Evolutionary conservation across 2,888 invertebrate genomes (phyloP), one percentile per base, ranked within the genome.

Genomic region (Polydrusus cervinus): DNA sequence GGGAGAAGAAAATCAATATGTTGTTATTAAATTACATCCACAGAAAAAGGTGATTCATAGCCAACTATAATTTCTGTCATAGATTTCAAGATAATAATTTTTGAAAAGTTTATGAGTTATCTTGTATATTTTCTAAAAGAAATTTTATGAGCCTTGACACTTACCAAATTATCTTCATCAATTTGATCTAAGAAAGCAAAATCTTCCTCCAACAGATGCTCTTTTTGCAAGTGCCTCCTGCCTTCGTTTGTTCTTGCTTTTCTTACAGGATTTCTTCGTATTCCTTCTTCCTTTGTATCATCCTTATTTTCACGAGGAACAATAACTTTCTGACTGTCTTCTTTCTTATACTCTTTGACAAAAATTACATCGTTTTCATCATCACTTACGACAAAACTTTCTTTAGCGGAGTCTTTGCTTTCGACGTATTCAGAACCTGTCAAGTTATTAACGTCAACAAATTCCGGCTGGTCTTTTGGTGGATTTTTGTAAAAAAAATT

Each of bases 231-330:
- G 70, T 78, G 73, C 55, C 71, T 76, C 13, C 74, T 76, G 25
- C 72, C 78, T 40, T 73, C 79, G 13, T 49, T 47, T 2, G 20
- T 72, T 57, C 82, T 79, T 1, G 76, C 79, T 38, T 74, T 79
- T 43, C 82, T 75, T 11, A 79, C 75, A 8, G 82, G 82, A 67
- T 82, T 82, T 47, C 82, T 79, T 60, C 82, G 73, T 11, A 80
- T 76, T 20, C 53, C 64, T 18, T 53, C 53, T n/a, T 74, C 70
- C 13, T 47, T 61, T 34, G 64, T 11, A 30, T 45, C 62, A 47
- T 57, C 13, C 30, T 51, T 53, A 34, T 16, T 18, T 53, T 18
- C 16, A 47, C 38, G 34, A 60, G 57, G 1, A 60, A 16, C 11
- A 66, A 1, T 55, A 11, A n/a, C 11, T 18, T 14, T 14, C 13